Evolutionary conservation across 2,113 vertebrate genomes (phyloP).

Genomic region (Lycaon pictus): DNA sequence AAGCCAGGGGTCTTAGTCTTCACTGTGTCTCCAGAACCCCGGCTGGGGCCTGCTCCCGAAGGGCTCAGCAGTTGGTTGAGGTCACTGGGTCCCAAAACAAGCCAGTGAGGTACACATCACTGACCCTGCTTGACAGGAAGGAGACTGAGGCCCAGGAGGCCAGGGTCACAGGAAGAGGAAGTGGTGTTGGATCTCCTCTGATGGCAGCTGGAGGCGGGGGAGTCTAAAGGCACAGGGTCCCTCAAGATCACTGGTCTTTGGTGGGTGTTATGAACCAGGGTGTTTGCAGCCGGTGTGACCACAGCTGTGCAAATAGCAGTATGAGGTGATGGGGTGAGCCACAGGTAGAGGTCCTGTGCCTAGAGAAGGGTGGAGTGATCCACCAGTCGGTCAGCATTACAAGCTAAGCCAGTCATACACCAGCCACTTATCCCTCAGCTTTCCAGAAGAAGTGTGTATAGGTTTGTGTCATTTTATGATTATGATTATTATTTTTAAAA

Average conservation of each 20-base stretch:
- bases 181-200: neutral
- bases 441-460: neutral
- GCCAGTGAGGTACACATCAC: neutral
- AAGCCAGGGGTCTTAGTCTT: neutral
- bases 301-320: rapidly evolving
- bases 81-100: neutral
- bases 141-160: neutral
- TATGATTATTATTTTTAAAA: neutral
- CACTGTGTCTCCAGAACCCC: neutral
- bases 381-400: rapidly evolving
- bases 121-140: neutral
- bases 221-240: rapidly evolving
- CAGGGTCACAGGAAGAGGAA: rapidly evolving
- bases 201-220: neutral
- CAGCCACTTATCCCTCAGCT: neutral
- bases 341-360: neutral
- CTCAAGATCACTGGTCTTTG: rapidly evolving
- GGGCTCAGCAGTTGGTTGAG: neutral
- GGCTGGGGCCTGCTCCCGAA: rapidly evolving
- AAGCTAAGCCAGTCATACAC: neutral
- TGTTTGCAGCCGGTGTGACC: rapidly evolving
- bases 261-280: neutral
- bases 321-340: no score
- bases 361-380: neutral
- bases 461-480: neutral